These are phyloP conservation scores for Alcedo atthis DNA, from an alignment of 2,797 vertebrate genomes.

Conservation along the genomic window DNA sequence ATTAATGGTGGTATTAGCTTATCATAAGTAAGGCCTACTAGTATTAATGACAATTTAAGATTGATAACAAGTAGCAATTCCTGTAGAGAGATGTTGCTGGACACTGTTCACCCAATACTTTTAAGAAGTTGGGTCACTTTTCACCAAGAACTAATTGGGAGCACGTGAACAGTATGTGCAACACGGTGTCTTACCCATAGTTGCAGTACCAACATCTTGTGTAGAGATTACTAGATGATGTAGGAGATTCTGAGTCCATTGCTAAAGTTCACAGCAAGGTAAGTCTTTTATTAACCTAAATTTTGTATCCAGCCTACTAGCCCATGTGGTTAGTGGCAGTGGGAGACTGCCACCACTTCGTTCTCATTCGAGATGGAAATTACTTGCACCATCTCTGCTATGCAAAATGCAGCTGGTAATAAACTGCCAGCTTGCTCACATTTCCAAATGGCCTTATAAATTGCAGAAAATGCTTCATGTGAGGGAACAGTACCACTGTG, in stretches of 20 bases:
- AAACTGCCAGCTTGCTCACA: slow-evolving; percentile 38
- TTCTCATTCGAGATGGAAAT: slow-evolving; percentile 13
- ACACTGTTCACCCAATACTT: neutral
- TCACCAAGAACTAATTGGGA: neutral
- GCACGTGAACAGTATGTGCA: neutral
- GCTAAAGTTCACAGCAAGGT: neutral
- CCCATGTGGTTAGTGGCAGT: neutral
- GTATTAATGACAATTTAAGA: neutral
- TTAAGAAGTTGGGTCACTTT: neutral
- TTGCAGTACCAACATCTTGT: neutral
- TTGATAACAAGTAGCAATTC: neutral
- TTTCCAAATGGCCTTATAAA: slow-evolving; percentile 50
- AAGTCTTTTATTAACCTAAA: neutral
- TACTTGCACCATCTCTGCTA: slow-evolving; percentile 14
- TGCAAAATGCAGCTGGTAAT: slow-evolving; percentile 28
- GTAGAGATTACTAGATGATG: neutral
- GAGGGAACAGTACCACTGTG: slow-evolving; percentile 11
- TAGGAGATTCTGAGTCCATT: neutral
- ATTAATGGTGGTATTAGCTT: neutral
- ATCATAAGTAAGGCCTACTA: neutral
- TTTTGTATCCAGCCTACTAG: neutral
- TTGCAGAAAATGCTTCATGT: slow-evolving; percentile 2
- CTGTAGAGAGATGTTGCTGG: neutral
- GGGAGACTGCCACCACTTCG: neutral
- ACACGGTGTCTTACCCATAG: neutral